These are phyloP conservation scores for Pecten maximus DNA, from an alignment of 2,888 invertebrate species.

Conservation along the genomic window DNA sequence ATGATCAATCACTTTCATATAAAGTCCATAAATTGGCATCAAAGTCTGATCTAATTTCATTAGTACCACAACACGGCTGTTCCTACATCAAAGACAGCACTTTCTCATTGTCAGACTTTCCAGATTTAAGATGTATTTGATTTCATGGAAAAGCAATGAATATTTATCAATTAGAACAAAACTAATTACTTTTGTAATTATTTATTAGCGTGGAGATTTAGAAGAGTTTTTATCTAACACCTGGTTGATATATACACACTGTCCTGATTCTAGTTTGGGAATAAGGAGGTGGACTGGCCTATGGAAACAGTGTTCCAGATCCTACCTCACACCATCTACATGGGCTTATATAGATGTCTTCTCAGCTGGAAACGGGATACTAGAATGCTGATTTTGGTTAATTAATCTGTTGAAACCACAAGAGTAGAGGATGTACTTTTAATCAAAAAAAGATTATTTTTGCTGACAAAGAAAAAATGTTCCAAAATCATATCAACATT, in stretches of 20 bases:
- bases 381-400: background rate
- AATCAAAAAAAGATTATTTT: background rate
- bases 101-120: background rate
- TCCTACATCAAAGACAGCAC: background rate
- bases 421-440: background rate
- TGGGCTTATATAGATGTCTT: too few relatives aligned
- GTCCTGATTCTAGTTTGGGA: background rate
- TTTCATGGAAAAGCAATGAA: background rate
- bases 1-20: background rate
- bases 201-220: background rate
- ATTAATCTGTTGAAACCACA: background rate
- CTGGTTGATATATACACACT: background rate
- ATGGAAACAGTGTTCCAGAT: too few relatives aligned
- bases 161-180: slow-evolving; percentile 3
- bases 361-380: too few relatives aligned
- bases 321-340: too few relatives aligned
- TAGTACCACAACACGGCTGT: background rate
- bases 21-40: background rate
- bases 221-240: background rate
- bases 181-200: background rate
- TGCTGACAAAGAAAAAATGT: background rate
- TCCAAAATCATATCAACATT: background rate
- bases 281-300: background rate
- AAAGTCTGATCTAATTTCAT: background rate
- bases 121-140: background rate